Percentiles rank a stretch among this genome's conserved stretches.
These are phyloP conservation scores for Augochlorella aurata DNA, from an alignment of 2,888 invertebrate genomes.

Conservation along the genomic window DNA sequence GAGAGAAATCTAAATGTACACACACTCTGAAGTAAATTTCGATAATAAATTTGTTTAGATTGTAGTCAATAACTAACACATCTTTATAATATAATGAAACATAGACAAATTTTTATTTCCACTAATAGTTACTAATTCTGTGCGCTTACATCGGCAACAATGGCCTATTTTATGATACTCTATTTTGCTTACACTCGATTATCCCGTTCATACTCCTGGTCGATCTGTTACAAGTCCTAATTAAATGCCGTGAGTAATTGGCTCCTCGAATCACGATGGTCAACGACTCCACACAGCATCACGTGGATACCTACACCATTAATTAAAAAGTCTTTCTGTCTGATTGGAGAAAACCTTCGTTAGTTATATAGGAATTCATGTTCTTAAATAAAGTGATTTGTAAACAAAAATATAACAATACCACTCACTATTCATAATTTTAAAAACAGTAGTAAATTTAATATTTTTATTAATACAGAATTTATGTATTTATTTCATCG, in stretches of 20 bases:
- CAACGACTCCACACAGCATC: conserved; percentile 7
- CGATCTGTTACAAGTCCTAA: neutral
- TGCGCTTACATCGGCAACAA: conserved; percentile 16
- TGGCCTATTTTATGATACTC: neutral
- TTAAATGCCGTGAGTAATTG: neutral
- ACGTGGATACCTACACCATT: conserved; percentile 8
- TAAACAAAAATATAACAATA: conserved; percentile 29
- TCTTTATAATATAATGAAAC: conserved; percentile 16
- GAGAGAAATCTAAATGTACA: neutral
- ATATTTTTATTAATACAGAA: conserved; percentile 36
- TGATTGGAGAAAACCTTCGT: conserved; percentile 6
- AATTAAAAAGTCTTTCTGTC: conserved; percentile 3
- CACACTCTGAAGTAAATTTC: neutral
- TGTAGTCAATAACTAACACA: conserved; percentile 14
- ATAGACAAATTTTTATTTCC: conserved; percentile 12
- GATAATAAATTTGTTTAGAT: neutral
- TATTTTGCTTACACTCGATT: conserved; percentile 13
- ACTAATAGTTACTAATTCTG: conserved; percentile 10
- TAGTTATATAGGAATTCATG: conserved; percentile 10
- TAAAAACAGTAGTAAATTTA: conserved; percentile 38
- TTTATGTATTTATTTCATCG: conserved; percentile 30
- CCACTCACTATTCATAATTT: conserved; percentile 32
- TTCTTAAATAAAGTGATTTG: conserved; percentile 24
- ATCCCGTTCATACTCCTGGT: neutral
- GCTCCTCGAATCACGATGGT: neutral